These are phyloP conservation scores for Siderastrea radians DNA, from an alignment of 92 coral and sea anemone species.

Conservation along the genomic window DNA sequence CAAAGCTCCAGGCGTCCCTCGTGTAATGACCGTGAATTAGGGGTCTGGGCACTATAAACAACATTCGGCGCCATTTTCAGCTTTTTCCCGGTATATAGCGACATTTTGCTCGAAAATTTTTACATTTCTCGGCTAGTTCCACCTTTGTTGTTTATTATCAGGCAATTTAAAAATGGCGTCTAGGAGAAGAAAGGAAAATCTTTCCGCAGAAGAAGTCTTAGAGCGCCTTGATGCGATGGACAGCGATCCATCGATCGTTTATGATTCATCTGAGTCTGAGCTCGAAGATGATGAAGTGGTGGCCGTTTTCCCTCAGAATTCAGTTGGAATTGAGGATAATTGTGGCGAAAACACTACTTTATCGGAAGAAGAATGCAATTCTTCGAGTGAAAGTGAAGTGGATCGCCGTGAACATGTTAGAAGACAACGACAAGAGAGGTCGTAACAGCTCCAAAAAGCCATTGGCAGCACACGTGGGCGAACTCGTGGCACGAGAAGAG, in stretches of 20 bases:
- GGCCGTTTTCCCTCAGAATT: slow-evolving; percentile 23
- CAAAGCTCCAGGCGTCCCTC: slow-evolving; percentile 19
- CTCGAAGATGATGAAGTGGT: slow-evolving; percentile 6
- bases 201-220: neutral
- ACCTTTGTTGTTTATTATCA: slow-evolving; percentile 15
- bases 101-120: slow-evolving; percentile 1
- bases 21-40: neutral
- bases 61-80: neutral
- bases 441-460: slow-evolving; percentile 25
- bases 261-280: slow-evolving; percentile 19
- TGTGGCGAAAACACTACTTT: slow-evolving; percentile 14
- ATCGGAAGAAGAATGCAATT: slow-evolving; percentile 15
- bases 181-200: neutral
- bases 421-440: slow-evolving; percentile 36
- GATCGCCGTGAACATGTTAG: slow-evolving; percentile 27
- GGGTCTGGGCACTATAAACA: slow-evolving; percentile 19
- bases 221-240: neutral
- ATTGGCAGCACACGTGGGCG: slow-evolving; percentile 26
- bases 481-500: neutral
- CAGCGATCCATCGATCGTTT: slow-evolving; percentile 3
- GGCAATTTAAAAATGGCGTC: slow-evolving; percentile 32
- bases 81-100: neutral
- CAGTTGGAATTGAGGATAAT: slow-evolving; percentile 29
- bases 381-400: slow-evolving; percentile 37
- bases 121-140: slow-evolving; percentile 8